Evolutionary conservation across 2,113 vertebrate genomes (phyloP).

Genomic region (Solenodon paradoxus): DNA sequence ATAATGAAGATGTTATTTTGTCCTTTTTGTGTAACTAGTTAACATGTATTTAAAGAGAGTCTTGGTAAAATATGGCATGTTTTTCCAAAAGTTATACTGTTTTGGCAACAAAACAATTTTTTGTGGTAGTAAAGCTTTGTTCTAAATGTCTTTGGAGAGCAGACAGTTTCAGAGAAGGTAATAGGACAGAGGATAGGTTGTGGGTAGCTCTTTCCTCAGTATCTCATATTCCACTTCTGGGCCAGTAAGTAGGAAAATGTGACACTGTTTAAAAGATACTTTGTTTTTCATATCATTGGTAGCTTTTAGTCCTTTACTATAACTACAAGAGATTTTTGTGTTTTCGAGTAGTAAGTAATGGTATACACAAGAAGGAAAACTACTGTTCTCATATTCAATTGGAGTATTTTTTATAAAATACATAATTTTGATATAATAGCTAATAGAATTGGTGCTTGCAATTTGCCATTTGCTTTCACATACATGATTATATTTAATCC

Average conservation of each 20-base stretch:
- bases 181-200: not conserved
- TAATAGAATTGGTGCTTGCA: not conserved
- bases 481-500: not conserved
- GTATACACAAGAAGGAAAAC: not conserved
- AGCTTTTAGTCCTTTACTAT: not conserved
- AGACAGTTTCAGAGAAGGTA: not conserved
- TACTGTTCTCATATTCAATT: not conserved
- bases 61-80: not conserved
- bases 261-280: too few species aligned
- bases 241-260: not conserved
- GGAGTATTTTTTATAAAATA: not conserved
- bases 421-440: not conserved
- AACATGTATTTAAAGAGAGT: not conserved
- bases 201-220: not conserved
- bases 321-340: not conserved
- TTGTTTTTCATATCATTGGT: not conserved
- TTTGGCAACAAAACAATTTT: too few species aligned
- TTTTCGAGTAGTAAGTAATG: not conserved
- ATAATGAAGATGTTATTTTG: not conserved
- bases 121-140: not conserved
- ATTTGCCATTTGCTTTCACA: not conserved
- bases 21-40: not conserved
- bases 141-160: not conserved
- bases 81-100: not conserved
- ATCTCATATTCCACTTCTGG: not conserved